Evolutionary conservation across 2,888 invertebrate species (phyloP).

Genomic region (Tipula unca): DNA sequence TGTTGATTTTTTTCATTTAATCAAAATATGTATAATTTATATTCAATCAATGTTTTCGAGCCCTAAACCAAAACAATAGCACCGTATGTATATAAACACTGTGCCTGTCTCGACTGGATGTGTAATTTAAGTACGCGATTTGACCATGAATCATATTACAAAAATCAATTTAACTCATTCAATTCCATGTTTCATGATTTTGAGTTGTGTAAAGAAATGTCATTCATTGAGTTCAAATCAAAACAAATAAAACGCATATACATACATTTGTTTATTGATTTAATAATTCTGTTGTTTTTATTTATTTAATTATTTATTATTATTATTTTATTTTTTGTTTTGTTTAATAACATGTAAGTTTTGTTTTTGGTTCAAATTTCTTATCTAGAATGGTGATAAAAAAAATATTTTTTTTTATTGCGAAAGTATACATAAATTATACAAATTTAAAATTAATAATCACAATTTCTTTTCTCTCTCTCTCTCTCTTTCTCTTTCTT

Average conservation of each 20-base stretch:
- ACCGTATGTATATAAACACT: too few relatives aligned
- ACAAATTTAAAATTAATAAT: background rate
- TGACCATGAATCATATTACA: background rate
- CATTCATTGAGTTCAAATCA: background rate
- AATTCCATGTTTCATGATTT: background rate
- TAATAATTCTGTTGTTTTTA: background rate
- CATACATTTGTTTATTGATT: background rate
- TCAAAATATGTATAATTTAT: too few relatives aligned
- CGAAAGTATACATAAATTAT: background rate
- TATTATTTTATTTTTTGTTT: background rate
- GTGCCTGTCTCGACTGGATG: background rate
- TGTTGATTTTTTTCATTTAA: too few relatives aligned
- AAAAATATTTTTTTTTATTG: background rate
- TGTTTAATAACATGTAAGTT: background rate
- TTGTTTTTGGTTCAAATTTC: background rate
- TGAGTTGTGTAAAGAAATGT: background rate
- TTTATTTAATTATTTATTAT: background rate
- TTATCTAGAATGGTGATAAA: background rate
- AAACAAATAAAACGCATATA: background rate
- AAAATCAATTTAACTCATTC: background rate
- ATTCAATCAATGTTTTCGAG: too few relatives aligned
- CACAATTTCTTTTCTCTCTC: background rate
- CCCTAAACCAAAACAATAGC: too few relatives aligned
- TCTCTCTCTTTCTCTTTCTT: too few relatives aligned
- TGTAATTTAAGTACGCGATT: background rate